Evolutionary conservation across 2,113 vertebrate species (phyloP).

Genomic region (Corynorhinus townsendii): DNA sequence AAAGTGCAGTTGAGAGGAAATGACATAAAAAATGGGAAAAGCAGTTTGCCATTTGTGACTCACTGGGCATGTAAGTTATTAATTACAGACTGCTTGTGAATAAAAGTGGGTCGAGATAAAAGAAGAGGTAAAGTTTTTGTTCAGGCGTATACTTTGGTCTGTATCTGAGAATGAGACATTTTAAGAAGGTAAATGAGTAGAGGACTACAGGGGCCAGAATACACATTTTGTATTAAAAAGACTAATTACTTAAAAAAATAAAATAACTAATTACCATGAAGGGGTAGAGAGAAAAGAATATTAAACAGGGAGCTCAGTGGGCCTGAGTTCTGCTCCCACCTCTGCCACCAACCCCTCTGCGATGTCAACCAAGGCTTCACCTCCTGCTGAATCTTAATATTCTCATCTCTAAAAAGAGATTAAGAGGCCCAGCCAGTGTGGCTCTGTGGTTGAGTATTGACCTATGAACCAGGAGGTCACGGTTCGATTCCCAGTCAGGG

Average conservation of each 20-base stretch:
- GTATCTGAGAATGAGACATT: neutral
- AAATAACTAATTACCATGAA: neutral
- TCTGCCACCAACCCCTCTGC: neutral
- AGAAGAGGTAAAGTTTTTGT: neutral
- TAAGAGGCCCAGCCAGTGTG: neutral
- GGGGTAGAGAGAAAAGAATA: neutral
- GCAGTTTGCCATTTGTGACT: neutral
- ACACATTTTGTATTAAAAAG: neutral
- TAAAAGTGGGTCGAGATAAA: neutral
- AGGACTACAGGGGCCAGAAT: neutral
- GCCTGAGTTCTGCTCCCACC: neutral
- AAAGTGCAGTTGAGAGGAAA: neutral
- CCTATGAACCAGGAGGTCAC: too few relatives aligned
- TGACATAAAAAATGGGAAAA: neutral
- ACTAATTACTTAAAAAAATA: neutral
- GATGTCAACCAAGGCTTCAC: neutral
- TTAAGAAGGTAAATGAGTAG: neutral
- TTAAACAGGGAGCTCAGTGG: neutral
- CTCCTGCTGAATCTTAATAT: neutral
- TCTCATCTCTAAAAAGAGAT: neutral
- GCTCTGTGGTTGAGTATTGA: too few relatives aligned
- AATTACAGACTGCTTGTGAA: neutral
- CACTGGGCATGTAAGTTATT: neutral
- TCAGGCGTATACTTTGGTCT: neutral
- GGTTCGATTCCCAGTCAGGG: too few relatives aligned